Conservation (phyloP, 2,888 invertebrate genomes). For the Nudaria mundana region DNA sequence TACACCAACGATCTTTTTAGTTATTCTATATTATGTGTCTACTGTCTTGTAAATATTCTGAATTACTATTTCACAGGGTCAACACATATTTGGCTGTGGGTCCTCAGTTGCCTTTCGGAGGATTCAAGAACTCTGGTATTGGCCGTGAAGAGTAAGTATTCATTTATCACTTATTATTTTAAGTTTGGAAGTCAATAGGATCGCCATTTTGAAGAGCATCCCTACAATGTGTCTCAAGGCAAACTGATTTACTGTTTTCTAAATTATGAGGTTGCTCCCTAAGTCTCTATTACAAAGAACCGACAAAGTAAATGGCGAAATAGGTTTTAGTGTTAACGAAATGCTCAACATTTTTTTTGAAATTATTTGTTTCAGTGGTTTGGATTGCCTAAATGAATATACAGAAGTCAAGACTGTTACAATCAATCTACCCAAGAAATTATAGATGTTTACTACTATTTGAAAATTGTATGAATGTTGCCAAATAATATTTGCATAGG, state of each 20-base stretch:
- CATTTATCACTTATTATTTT: neutral
- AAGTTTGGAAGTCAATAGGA: too few species aligned
- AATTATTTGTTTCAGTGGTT: constrained; percentile 4
- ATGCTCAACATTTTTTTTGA: too few species aligned
- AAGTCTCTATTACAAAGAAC: too few species aligned
- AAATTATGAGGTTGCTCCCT: too few species aligned
- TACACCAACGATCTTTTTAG: neutral
- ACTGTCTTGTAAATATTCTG: neutral
- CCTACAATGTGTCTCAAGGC: too few species aligned
- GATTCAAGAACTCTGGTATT: constrained; percentile 91
- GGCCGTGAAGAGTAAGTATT: constrained; percentile 74
- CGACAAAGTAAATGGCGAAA: too few species aligned
- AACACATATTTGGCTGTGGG: constrained; percentile 83
- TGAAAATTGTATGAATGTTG: too few species aligned
- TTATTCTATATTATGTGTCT: neutral
- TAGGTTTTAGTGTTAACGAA: too few species aligned
- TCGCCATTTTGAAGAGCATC: too few species aligned
- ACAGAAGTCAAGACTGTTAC: constrained; percentile 86
- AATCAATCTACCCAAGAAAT: constrained; percentile 58
- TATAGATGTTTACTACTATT: constrained; percentile 10
- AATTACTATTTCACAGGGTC: constrained; percentile 37
- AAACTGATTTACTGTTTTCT: too few species aligned
- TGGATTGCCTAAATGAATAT: constrained; percentile 80
- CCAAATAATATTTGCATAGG: too few species aligned
- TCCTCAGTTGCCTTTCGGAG: constrained; percentile 91